Conservation (phyloP, 2,113 vertebrate species). For the Bufo gargarizans region DNA sequence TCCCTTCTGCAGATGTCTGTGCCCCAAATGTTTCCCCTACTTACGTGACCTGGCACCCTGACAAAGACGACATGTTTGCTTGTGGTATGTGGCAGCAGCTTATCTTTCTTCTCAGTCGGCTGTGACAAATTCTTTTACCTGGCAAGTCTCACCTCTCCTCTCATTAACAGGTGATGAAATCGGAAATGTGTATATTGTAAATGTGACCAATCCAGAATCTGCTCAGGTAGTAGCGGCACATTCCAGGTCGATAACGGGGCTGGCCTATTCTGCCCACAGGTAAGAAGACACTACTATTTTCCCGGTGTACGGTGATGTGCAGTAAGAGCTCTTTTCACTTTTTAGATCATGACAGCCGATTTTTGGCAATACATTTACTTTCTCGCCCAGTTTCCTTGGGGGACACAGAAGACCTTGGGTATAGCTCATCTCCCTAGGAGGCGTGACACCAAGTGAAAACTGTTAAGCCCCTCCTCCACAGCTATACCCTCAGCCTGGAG, state of each 20-base stretch:
- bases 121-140: background rate
- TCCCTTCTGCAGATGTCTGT: slow-evolving; percentile 72
- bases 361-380: no score
- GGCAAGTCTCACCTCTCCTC: no score
- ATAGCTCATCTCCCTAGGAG: no score
- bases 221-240: slow-evolving; percentile 74
- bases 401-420: no score
- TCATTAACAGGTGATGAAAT: slow-evolving; percentile 81
- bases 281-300: slow-evolving; percentile 60
- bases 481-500: no score
- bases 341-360: no score
- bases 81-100: slow-evolving; percentile 77
- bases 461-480: no score
- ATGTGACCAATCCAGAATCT: slow-evolving; percentile 76
- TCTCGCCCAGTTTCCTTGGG: no score
- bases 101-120: background rate
- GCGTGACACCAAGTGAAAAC: no score
- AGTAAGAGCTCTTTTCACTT: no score
- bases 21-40: slow-evolving; percentile 80
- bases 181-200: slow-evolving; percentile 83
- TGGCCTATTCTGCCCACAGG: slow-evolving; percentile 90
- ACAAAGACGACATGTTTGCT: slow-evolving; percentile 82
- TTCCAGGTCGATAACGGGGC: slow-evolving; percentile 75
- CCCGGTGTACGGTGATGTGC: no score
- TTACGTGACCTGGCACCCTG: slow-evolving; percentile 87